A percentile compares a stretch with the other conserved stretches of the same genome.
These are phyloP conservation scores for Aleiodes sp. DNA, from an alignment of 1,140 invertebrate species.

Conservation along the genomic window DNA sequence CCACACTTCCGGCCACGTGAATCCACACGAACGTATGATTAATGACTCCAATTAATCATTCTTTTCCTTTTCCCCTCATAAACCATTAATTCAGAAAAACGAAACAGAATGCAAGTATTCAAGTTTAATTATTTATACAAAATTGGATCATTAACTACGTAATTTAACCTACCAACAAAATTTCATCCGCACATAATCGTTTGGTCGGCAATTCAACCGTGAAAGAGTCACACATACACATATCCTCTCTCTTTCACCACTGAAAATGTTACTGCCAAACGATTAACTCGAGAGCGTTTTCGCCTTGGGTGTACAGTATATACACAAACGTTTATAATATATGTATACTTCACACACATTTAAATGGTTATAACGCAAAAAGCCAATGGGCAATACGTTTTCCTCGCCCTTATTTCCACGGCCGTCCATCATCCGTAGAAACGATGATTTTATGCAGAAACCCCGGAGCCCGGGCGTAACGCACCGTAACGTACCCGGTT, in stretches of 20 bases:
- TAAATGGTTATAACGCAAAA: slow-evolving; percentile 13
- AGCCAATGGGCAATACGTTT: slow-evolving; percentile 30
- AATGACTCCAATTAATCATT: no score
- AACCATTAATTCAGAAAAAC: no score
- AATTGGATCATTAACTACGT: not conserved
- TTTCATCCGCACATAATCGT: not conserved
- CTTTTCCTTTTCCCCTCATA: no score
- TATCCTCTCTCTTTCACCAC: not conserved
- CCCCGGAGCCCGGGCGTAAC: slow-evolving; percentile 46
- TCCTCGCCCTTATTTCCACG: slow-evolving; percentile 42
- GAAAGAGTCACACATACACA: not conserved
- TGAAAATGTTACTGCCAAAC: not conserved
- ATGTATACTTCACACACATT: not conserved
- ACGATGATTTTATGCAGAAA: slow-evolving; percentile 58
- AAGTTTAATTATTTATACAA: no score
- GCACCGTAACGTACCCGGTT: slow-evolving; percentile 35
- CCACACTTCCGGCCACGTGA: no score
- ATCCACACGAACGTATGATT: no score
- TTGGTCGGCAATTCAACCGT: not conserved
- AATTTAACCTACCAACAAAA: no score
- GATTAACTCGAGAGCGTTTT: slow-evolving; percentile 10
- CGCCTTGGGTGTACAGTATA: not conserved
- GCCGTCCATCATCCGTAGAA: slow-evolving; percentile 52
- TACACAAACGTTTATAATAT: not conserved
- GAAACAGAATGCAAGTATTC: no score